Conservation (phyloP, 2,113 vertebrate species). For the Symphodus melops region DNA sequence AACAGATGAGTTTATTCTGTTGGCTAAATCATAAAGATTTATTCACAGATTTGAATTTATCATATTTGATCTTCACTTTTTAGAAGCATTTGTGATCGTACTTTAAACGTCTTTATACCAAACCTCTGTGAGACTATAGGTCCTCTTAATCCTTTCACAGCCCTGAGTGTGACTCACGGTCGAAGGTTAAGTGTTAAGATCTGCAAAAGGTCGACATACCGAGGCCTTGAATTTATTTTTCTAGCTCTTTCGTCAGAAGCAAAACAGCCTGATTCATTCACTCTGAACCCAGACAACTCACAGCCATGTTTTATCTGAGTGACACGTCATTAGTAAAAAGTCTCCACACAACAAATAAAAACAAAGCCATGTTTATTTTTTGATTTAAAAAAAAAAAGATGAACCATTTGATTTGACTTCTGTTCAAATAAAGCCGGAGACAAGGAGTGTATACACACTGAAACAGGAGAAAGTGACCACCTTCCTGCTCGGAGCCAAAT, state of each 20-base stretch:
- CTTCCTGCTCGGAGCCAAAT: slow-evolving; percentile 37
- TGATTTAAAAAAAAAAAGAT: not conserved
- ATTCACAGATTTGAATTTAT: not conserved
- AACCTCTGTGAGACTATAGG: not conserved
- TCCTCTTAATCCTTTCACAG: not conserved
- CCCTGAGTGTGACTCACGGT: not conserved
- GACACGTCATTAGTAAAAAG: not conserved
- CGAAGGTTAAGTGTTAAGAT: slow-evolving; percentile 19
- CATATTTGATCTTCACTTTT: not conserved
- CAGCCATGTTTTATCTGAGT: not conserved
- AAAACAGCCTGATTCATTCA: not conserved
- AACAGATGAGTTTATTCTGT: not conserved
- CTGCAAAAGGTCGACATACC: slow-evolving; percentile 2
- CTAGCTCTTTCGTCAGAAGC: not conserved
- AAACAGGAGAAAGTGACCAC: slow-evolving; percentile 29
- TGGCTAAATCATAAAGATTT: not conserved
- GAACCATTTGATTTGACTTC: not conserved
- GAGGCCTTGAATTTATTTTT: not conserved
- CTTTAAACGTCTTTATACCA: not conserved
- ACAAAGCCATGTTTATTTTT: not conserved
- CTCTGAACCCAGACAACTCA: not conserved
- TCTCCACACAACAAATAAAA: not conserved
- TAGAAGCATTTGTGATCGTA: not conserved
- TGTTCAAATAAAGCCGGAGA: not conserved
- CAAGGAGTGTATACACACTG: not conserved